Conservation (phyloP, 2,888 invertebrate species). For the Pandemis heparana region DNA sequence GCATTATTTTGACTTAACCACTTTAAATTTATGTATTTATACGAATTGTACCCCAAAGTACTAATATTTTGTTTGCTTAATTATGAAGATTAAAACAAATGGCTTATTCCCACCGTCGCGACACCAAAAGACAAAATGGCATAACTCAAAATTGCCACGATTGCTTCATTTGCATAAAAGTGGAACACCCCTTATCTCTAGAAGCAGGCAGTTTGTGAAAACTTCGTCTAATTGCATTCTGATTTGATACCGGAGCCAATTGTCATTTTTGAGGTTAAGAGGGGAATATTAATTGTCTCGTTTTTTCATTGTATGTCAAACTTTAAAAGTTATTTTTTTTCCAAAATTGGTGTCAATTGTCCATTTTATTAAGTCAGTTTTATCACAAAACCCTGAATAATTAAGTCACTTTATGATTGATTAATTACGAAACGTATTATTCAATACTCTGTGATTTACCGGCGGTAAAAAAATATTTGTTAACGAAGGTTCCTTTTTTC, state of each 20-base stretch:
- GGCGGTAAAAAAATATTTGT: background rate
- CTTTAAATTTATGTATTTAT: background rate
- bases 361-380: no score
- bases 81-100: background rate
- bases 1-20: no score
- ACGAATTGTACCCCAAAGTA: background rate
- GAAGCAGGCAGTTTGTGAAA: slow-evolving; percentile 78
- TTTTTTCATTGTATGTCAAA: slow-evolving; percentile 16
- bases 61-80: background rate
- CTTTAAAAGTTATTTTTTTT: background rate
- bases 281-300: slow-evolving; percentile 18
- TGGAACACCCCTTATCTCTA: slow-evolving; percentile 76
- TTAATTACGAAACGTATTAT: no score
- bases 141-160: slow-evolving; percentile 64
- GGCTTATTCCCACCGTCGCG: slow-evolving; percentile 1
- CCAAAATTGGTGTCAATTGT: no score
- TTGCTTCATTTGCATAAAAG: slow-evolving; percentile 78
- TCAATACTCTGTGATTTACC: background rate
- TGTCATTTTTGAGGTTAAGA: slow-evolving; percentile 67
- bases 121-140: slow-evolving; percentile 46
- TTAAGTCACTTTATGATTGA: background rate
- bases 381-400: no score
- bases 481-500: background rate
- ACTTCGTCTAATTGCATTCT: slow-evolving; percentile 80
- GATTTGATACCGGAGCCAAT: slow-evolving; percentile 67